Percentiles rank a stretch among this genome's conserved stretches.
phyloP scores from a whole-genome alignment of 1,140 invertebrate species.

The Vanessa atalanta region DNA sequence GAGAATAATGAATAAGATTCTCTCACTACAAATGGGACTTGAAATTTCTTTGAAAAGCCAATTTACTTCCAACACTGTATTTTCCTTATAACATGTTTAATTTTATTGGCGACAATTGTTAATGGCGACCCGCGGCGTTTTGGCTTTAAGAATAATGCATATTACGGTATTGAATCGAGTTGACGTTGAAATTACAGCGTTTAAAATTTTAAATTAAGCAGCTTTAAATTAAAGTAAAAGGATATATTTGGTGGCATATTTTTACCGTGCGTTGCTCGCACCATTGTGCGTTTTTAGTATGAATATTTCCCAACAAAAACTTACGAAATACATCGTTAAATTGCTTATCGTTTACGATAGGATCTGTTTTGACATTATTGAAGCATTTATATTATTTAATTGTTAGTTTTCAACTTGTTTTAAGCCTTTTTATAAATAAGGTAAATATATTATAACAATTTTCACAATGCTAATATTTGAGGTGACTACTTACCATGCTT shows the following conservation, averaged over 20 bases:
- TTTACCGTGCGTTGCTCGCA: background rate
- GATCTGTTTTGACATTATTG: background rate
- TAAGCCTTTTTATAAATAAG: no score
- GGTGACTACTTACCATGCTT: no score
- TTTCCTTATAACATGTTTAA: conserved; percentile 24
- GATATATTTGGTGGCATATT: conserved; percentile 41
- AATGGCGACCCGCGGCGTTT: conserved; percentile 32
- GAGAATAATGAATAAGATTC: conserved; percentile 1
- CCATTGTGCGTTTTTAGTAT: background rate
- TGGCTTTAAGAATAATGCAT: conserved; percentile 24
- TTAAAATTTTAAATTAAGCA: conserved; percentile 59
- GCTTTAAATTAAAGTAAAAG: conserved; percentile 54
- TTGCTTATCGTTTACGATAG: background rate
- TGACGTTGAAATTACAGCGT: conserved; percentile 44
- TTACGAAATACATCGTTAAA: background rate
- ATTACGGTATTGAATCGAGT: conserved; percentile 43
- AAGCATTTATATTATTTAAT: background rate
- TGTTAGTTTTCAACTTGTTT: no score
- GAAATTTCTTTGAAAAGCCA: background rate
- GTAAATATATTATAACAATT: no score
- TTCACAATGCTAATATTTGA: no score
- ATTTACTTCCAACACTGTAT: conserved; percentile 6
- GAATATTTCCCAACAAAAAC: background rate
- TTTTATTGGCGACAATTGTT: conserved; percentile 45
- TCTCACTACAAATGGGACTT: background rate